A percentile compares a stretch with the other conserved stretches of the same genome.
These are phyloP conservation scores for Sebastes fasciatus DNA, from an alignment of 2,113 vertebrate species.

Conservation along the genomic window DNA sequence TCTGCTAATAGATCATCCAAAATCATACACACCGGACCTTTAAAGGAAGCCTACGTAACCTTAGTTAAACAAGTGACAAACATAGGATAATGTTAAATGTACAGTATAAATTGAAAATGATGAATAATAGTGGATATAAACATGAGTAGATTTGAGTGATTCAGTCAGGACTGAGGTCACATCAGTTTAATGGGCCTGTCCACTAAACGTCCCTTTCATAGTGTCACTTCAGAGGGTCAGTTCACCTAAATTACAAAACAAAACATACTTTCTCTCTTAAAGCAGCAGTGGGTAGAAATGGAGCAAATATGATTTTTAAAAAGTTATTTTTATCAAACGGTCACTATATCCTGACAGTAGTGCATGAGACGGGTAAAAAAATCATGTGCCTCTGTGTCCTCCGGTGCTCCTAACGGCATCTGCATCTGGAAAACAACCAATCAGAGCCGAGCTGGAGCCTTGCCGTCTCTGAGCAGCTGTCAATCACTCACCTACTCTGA, in stretches of 20 bases:
- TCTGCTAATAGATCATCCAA: no score
- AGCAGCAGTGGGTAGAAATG: no score
- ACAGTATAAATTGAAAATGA: background rate
- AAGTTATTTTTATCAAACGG: no score
- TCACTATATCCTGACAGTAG: no score
- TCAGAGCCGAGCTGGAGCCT: no score
- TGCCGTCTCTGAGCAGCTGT: no score
- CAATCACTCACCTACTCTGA: no score
- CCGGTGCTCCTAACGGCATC: no score
- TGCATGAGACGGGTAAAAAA: no score
- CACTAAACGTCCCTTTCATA: background rate
- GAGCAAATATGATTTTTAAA: no score
- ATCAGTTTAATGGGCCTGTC: background rate
- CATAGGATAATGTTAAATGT: background rate
- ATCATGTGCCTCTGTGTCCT: no score
- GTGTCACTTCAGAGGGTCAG: background rate
- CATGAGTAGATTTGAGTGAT: background rate
- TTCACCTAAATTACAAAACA: background rate
- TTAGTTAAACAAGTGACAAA: background rate
- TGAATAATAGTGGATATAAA: background rate
- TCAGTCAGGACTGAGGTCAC: background rate
- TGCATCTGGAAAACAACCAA: no score
- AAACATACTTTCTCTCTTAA: background rate
- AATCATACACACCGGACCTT: background rate
- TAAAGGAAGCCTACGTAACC: background rate